phyloP scores from a whole-genome alignment of 2,113 vertebrate species.

The Chionomys nivalis region DNA sequence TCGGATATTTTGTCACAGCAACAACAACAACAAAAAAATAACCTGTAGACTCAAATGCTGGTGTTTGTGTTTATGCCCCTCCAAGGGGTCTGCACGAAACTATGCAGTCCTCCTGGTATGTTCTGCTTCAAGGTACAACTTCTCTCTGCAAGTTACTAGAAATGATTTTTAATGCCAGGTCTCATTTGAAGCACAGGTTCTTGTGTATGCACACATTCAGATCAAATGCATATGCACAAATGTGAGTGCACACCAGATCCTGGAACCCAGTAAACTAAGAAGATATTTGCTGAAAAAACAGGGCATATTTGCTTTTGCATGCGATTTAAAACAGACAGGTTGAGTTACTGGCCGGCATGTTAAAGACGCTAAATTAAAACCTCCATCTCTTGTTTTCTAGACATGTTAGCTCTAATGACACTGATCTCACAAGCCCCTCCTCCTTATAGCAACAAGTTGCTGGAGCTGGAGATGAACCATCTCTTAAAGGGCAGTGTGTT shows the following conservation, averaged over 20 bases:
- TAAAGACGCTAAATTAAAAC: neutral
- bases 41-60: neutral
- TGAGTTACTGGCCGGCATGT: neutral
- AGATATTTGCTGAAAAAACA: neutral
- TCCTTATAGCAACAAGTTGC: fast-evolving
- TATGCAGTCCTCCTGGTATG: neutral
- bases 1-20: neutral
- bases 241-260: neutral
- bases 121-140: neutral
- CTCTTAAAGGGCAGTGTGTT: neutral
- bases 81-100: fast-evolving
- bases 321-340: neutral
- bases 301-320: neutral
- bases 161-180: neutral
- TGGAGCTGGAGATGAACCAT: no score
- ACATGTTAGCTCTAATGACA: neutral
- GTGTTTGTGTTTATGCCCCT: fast-evolving
- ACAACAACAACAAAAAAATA: neutral
- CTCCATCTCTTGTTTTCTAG: neutral
- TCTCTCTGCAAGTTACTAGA: neutral
- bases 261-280: neutral
- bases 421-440: neutral
- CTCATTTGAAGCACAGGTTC: neutral
- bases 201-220: neutral
- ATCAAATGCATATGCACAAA: neutral